Evolutionary conservation across 2,113 vertebrate genomes (phyloP).

Genomic region (Raja brachyura): DNA sequence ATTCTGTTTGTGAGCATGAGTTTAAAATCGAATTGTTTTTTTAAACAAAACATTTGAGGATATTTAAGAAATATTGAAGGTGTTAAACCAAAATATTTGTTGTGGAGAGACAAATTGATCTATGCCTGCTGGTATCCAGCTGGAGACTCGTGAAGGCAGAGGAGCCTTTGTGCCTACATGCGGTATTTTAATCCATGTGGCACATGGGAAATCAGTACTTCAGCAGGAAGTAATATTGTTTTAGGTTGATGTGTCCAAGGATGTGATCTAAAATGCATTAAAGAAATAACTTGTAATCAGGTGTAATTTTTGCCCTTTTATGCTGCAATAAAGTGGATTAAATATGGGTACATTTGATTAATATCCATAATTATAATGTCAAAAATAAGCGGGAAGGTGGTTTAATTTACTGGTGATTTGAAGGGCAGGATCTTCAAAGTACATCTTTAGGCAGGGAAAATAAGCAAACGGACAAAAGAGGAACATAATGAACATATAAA

Average conservation of each 20-base stretch:
- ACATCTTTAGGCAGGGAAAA: too few relatives aligned
- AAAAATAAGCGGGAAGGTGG: too few relatives aligned
- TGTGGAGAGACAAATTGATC: background rate
- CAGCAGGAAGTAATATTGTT: background rate
- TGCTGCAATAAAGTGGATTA: background rate
- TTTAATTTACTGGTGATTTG: too few relatives aligned
- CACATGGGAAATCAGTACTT: too few relatives aligned
- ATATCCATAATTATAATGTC: too few relatives aligned
- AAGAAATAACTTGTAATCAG: background rate
- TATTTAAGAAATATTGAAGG: background rate
- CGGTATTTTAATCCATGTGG: too few relatives aligned
- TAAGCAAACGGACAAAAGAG: too few relatives aligned
- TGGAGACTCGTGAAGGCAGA: background rate
- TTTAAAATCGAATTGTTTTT: background rate
- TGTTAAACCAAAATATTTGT: background rate
- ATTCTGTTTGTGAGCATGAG: background rate
- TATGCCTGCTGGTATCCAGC: background rate
- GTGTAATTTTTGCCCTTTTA: background rate
- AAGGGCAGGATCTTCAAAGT: too few relatives aligned
- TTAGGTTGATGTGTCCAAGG: background rate
- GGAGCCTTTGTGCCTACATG: background rate
- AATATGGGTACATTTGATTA: background rate
- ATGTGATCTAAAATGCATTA: background rate
- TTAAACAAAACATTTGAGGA: background rate
- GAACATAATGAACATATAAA: too few relatives aligned